Evolutionary conservation across 2,113 vertebrate genomes (phyloP).

Genomic region (Oncorhynchus masou): DNA sequence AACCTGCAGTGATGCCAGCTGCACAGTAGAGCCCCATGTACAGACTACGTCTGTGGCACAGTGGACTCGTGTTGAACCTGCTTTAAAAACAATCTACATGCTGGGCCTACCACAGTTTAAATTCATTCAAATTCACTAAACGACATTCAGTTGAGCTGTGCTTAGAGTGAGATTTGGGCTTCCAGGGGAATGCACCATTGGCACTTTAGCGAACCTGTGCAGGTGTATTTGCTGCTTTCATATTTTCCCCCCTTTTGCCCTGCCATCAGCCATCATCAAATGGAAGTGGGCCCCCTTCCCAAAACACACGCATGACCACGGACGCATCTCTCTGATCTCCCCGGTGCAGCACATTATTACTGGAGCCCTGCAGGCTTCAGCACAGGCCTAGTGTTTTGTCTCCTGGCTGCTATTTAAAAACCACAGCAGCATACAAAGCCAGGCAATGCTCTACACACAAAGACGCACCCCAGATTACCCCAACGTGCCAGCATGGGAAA

Average conservation of each 20-base stretch:
- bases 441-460: constrained; percentile 29
- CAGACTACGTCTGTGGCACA: background rate
- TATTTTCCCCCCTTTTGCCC: no score
- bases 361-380: constrained; percentile 47
- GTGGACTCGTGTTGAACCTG: no score
- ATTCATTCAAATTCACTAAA: no score
- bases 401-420: constrained; percentile 11
- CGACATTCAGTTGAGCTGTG: no score
- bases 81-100: no score
- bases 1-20: background rate
- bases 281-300: no score
- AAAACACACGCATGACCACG: background rate
- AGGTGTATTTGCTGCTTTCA: no score
- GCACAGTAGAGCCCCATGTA: background rate
- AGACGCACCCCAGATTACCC: constrained; percentile 25
- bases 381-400: constrained; percentile 9
- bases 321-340: constrained; percentile 26
- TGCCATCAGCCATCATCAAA: no score
- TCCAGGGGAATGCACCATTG: no score
- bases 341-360: constrained; percentile 49
- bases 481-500: constrained; percentile 21
- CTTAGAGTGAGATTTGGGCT: no score
- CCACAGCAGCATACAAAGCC: constrained; percentile 28
- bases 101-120: no score
- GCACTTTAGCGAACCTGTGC: no score